Evolutionary conservation across 2,797 vertebrate genomes (phyloP), one percentile per base, ranked within the genome.

Genomic region (Brotula barbata): DNA sequence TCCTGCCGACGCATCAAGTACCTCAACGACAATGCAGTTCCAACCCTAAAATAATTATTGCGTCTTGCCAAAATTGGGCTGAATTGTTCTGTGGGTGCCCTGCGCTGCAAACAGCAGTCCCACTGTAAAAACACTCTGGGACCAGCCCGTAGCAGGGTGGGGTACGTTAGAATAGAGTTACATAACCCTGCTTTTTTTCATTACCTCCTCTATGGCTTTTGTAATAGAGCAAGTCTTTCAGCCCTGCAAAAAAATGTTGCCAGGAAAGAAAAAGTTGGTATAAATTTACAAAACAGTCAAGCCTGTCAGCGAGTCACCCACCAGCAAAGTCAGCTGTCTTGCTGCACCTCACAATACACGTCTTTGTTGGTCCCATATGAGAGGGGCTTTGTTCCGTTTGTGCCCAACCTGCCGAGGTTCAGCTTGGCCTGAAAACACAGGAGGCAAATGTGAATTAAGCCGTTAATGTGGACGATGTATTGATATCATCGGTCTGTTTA

Each of bases 311-410:
- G 23, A 56, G 73, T 81, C 64, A 77, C 47, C 79, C 81, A 82
- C 68, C 60, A 78, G 81, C 79, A 57, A 37, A 80, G 82, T 89
- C 82, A 87, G 89, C 83, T 85, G 82, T 87, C 42, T 60, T 9
- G 21, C 73, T 45, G 68, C 51, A 34, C 61, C 66, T 79, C 79
- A 89, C 87, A 90, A 89, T 85, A 64, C 64, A 17, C 0, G 42
- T 75, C 86, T 88, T 88, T 90, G 89, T 90, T 86, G 82, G 47
- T 23, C 73, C 41, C 61, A 62, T 75, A 76, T 87, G 78, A 86
- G 88, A 75, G 84, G 76, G 69, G 64, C 83, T 88, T 87, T 89
- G 86, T 87, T 75, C 71, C 16, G 40, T 54, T 47, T 39, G 57
- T 62, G 73, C 73, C 59, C 25, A 48, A 87, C 76, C 78, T 82